Evolutionary conservation across 2,113 vertebrate genomes (phyloP).

Genomic region (Eclectus roratus): DNA sequence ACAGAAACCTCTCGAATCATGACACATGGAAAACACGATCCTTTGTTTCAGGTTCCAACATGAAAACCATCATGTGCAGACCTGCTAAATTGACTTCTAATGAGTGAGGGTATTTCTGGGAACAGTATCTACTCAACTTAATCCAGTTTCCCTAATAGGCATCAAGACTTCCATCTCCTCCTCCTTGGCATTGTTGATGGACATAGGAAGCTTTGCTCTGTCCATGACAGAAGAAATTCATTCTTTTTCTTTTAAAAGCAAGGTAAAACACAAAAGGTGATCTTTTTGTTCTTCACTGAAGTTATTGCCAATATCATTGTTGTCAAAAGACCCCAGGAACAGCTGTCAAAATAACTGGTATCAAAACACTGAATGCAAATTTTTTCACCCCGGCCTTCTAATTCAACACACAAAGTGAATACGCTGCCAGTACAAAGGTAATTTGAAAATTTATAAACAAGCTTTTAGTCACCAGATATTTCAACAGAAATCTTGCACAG

Average conservation of each 20-base stretch:
- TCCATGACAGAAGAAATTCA: neutral
- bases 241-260: neutral
- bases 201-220: neutral
- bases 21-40: neutral
- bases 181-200: neutral
- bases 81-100: neutral
- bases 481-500: neutral
- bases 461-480: neutral
- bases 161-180: neutral
- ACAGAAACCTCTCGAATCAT: neutral
- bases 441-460: neutral
- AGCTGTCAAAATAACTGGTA: neutral
- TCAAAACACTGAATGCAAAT: neutral
- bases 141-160: conserved; percentile 53
- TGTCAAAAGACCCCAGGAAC: neutral
- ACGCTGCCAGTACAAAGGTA: neutral
- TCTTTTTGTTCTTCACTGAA: neutral
- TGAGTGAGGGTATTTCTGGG: conserved; percentile 32
- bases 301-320: neutral
- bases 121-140: conserved; percentile 32
- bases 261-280: neutral
- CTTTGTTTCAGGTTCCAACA: neutral
- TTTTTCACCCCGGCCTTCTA: neutral
- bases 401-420: neutral
- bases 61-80: neutral